Evolutionary conservation across 2,113 vertebrate species (phyloP).

Genomic region (Rhabdomys dilectus): DNA sequence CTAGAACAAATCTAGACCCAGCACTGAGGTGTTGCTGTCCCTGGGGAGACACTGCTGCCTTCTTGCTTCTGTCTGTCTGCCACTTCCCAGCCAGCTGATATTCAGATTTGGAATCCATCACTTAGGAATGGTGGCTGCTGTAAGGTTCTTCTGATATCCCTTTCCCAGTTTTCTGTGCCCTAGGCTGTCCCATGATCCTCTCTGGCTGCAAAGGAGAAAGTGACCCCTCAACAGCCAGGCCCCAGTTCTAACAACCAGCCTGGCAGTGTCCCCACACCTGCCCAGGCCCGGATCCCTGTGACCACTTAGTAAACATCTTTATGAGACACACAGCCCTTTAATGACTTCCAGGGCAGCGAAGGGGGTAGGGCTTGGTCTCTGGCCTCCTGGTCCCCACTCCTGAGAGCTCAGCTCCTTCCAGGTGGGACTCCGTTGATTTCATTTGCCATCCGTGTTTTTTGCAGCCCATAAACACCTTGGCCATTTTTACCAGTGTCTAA

Average conservation of each 20-base stretch:
- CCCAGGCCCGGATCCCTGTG: conserved; percentile 34
- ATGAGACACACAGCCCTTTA: conserved; percentile 68
- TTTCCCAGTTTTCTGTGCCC: not conserved
- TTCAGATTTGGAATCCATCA: not conserved
- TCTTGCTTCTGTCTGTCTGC: too few species aligned
- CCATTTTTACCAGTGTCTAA: conserved; percentile 79
- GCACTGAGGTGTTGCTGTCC: not conserved
- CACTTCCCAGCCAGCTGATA: not conserved
- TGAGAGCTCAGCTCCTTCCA: not conserved
- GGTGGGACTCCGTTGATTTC: not conserved
- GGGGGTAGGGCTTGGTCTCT: not conserved
- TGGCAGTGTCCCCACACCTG: conserved; percentile 76
- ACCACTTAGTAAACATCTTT: conserved; percentile 72
- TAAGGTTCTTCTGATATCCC: not conserved
- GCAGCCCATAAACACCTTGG: conserved; percentile 84
- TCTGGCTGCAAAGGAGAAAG: not conserved
- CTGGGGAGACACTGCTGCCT: not conserved
- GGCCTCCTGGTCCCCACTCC: not conserved
- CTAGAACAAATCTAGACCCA: not conserved
- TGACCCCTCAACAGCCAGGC: not conserved
- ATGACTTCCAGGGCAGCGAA: conserved; percentile 69
- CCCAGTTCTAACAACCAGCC: not conserved
- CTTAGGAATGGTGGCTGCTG: too few species aligned
- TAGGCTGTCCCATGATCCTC: not conserved
- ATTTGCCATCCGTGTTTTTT: conserved; percentile 79